phyloP scores from a whole-genome alignment of 2,888 invertebrate species.

The Volucella bombylans region DNA sequence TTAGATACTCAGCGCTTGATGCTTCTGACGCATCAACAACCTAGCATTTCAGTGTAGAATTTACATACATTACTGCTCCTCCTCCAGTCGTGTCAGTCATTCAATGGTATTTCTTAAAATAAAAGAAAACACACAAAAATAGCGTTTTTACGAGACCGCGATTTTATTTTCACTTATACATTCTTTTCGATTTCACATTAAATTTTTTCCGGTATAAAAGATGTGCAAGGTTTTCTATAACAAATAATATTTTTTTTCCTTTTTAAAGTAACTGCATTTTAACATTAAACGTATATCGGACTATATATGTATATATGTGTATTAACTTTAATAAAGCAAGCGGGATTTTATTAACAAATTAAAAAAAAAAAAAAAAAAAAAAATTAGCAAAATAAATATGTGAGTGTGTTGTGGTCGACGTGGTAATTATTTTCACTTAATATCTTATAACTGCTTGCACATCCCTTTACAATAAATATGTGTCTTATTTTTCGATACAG shows the following conservation, averaged over 20 bases:
- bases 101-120: too few species aligned
- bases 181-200: slow-evolving; percentile 58
- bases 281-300: slow-evolving; percentile 31
- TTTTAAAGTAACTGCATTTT: slow-evolving; percentile 35
- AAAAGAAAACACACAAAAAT: neutral
- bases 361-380: slow-evolving; percentile 52
- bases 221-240: slow-evolving; percentile 55
- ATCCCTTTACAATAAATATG: slow-evolving; percentile 61
- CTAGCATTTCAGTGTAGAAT: too few species aligned
- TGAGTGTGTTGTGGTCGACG: slow-evolving; percentile 19
- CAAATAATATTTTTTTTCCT: slow-evolving; percentile 47
- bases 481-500: slow-evolving; percentile 27
- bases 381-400: slow-evolving; percentile 55
- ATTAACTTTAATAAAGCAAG: slow-evolving; percentile 25
- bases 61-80: too few species aligned
- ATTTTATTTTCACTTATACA: slow-evolving; percentile 64
- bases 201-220: slow-evolving; percentile 60
- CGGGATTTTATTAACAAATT: slow-evolving; percentile 22
- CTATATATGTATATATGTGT: slow-evolving; percentile 8
- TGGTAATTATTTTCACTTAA: slow-evolving; percentile 15
- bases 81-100: too few species aligned
- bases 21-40: too few species aligned
- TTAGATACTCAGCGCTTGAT: too few species aligned
- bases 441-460: slow-evolving; percentile 55
- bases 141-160: slow-evolving; percentile 56